These are phyloP conservation scores for Pipistrellus kuhlii DNA, from an alignment of 2,797 vertebrate genomes.

Conservation along the genomic window DNA sequence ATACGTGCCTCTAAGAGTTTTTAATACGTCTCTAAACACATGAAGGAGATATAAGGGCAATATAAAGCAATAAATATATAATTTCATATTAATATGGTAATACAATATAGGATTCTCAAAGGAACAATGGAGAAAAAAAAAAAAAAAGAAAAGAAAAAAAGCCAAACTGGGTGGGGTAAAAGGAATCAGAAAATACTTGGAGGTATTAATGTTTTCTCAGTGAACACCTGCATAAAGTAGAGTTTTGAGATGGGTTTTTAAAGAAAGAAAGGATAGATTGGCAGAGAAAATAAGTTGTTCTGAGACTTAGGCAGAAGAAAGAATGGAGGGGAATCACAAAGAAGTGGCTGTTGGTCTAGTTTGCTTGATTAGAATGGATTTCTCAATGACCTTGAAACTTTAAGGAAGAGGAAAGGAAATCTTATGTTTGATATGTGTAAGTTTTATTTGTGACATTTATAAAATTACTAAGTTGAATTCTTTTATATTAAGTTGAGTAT, in stretches of 20 bases:
- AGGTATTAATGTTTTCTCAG: not conserved
- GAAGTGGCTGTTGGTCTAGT: not conserved
- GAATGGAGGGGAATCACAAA: not conserved
- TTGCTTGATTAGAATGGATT: conserved; percentile 5
- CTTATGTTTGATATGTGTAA: not conserved
- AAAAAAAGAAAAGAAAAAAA: not conserved
- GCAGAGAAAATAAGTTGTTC: conserved; percentile 20
- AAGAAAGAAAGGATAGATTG: not conserved
- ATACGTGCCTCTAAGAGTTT: not conserved
- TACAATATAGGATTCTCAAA: not conserved
- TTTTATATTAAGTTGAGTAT: not conserved
- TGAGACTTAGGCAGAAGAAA: conserved; percentile 8
- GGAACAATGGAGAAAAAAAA: not conserved
- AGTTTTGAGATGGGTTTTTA: not conserved
- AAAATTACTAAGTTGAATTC: not conserved
- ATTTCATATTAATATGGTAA: not conserved
- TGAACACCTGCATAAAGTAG: not conserved
- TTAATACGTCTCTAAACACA: not conserved
- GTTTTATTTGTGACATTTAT: not conserved
- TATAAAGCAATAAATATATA: not conserved
- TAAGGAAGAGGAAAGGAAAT: not conserved
- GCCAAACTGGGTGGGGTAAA: not conserved
- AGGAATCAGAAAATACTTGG: not conserved
- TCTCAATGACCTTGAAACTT: not conserved
- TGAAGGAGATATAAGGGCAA: not conserved